phyloP scores from a whole-genome alignment of 2,888 invertebrate genomes.

The Digitonthophagus gazella region DNA sequence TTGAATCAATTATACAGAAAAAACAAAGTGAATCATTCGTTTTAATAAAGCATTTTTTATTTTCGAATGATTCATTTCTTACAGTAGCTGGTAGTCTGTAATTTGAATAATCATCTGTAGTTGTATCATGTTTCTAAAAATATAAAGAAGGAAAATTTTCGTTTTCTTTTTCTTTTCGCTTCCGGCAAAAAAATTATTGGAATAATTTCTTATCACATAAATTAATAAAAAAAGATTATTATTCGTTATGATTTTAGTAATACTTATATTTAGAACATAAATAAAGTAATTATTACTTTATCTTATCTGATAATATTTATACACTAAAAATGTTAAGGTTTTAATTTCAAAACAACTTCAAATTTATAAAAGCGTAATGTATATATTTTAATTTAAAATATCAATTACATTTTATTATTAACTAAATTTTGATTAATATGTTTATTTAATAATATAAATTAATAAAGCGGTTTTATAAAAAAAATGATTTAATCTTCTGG shows the following conservation, averaged over 20 bases:
- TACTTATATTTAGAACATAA: background rate
- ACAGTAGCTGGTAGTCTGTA: too few species aligned
- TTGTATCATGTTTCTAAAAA: too few species aligned
- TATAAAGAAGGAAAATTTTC: too few species aligned
- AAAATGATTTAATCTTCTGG: background rate
- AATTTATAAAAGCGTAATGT: background rate
- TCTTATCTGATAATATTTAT: background rate
- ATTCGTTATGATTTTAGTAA: background rate
- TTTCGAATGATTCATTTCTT: too few species aligned
- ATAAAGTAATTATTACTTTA: background rate
- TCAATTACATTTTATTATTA: background rate
- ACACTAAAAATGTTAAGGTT: background rate
- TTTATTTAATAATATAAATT: background rate
- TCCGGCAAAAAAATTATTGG: too few species aligned
- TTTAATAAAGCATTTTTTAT: background rate
- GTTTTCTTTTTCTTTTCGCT: too few species aligned
- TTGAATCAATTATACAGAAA: background rate
- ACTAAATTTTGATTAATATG: background rate
- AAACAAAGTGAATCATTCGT: background rate
- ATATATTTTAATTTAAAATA: background rate
- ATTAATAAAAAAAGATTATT: too few species aligned
- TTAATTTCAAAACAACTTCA: background rate
- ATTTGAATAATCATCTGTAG: too few species aligned
- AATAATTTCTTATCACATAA: background rate
- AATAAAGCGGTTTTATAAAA: conserved; percentile 4